Base-by-base conservation (phyloP, 2,888 invertebrate species). In the Napeogenes inachia region DNA sequence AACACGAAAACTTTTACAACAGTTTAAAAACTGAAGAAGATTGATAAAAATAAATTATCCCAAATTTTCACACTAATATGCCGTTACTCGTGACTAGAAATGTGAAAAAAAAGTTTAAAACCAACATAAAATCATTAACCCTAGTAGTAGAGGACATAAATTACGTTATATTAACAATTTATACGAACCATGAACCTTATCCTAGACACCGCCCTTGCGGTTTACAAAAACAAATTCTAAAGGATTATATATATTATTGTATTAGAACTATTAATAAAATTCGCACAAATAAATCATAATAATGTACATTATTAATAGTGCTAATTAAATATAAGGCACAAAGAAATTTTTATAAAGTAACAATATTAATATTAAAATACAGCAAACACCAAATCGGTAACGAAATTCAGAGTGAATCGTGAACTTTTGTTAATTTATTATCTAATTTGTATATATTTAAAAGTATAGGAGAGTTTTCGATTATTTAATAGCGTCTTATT, bases 81-180 rank as follows among this genome's bases (percentile, higher is more conserved):
- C 80, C 85, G 85, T 86, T 90, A 90, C 90, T 89, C 80, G 75
- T 85, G 89, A 87, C 89, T 77, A 85, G 82, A 89, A 90, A 84
- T 75, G 80, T 84, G 75, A 80, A 88, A 88, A 53, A 70, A 60
- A 84, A 82, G 73, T 70, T 71, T 69, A 81, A 78, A 89, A 85
- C 67, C 53, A 77, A 86, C 82, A 63, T 65, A 81, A 84, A 79
- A 72, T 79, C 77, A 79, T 75, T 75, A 78, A 79, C 78, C 75
- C 82, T 85, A 87, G 75, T 78, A 68, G 60, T 69, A 81, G 74
- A 87, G 79, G 81, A 81, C 75, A 82, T 84, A 82, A 77, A 79
- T 76, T 72, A 72, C 67, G 65, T 70, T 71, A 73, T 70, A 78
- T 78, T 78, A 81, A 78, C 74, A 75, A 74, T 74, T 73, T 70